phyloP scores from a whole-genome alignment of 2,888 invertebrate species.

The Chrysodeixis includens region DNA sequence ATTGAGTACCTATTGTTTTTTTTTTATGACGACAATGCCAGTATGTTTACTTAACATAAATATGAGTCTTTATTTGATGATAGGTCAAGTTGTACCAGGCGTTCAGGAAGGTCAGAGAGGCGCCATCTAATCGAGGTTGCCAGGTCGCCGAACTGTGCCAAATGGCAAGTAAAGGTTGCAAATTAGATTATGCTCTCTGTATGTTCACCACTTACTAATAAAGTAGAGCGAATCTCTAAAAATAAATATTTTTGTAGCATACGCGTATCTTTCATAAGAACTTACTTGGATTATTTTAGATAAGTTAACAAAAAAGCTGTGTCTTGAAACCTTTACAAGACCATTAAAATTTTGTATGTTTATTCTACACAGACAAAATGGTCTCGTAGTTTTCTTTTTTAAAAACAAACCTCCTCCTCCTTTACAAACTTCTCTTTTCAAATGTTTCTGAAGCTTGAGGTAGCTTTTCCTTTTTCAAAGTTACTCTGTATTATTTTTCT shows the following conservation, averaged over 20 bases:
- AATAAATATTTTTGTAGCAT: slow-evolving; percentile 29
- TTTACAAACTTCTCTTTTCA: neutral
- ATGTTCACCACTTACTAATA: slow-evolving; percentile 11
- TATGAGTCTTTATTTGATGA: slow-evolving; percentile 44
- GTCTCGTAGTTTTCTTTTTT: neutral
- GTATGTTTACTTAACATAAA: slow-evolving; percentile 19
- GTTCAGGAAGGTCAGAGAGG: slow-evolving; percentile 62
- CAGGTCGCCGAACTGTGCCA: slow-evolving; percentile 47
- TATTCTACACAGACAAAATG: slow-evolving; percentile 25
- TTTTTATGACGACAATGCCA: slow-evolving; percentile 28
- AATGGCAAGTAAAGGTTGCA: slow-evolving; percentile 58
- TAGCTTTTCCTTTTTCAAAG: neutral
- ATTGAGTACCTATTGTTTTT: neutral
- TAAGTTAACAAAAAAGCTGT: too few species aligned
- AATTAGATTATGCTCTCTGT: slow-evolving; percentile 47
- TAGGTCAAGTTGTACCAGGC: slow-evolving; percentile 54
- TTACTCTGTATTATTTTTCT: neutral
- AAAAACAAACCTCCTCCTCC: neutral
- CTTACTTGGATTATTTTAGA: too few species aligned
- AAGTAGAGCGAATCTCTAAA: slow-evolving; percentile 25
- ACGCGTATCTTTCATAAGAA: neutral
- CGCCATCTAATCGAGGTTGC: slow-evolving; percentile 62
- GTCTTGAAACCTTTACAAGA: too few species aligned
- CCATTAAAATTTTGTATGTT: too few species aligned
- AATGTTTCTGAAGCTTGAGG: neutral